Conservation (phyloP, 1,140 invertebrate species). For the Nephotettix cincticeps region DNA sequence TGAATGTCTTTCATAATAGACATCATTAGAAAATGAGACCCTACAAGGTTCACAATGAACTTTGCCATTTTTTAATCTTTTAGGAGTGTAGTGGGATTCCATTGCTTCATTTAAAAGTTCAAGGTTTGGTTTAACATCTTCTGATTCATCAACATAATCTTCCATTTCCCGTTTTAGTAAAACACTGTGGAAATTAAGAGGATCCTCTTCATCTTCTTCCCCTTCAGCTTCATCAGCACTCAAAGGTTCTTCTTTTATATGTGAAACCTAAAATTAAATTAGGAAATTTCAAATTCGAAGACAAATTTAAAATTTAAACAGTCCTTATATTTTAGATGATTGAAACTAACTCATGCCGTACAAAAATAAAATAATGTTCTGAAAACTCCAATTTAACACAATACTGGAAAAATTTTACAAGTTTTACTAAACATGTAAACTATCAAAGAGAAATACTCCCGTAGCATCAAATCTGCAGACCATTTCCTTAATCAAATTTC, state of each 20-base stretch:
- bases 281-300: no score
- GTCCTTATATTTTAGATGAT: no score
- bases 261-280: conserved; percentile 38
- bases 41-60: conserved; percentile 43
- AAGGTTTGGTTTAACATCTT: conserved; percentile 12
- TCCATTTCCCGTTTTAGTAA: conserved; percentile 39
- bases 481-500: no score
- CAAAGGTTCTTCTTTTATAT: conserved; percentile 46
- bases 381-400: no score
- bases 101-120: conserved; percentile 17
- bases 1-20: conserved; percentile 40
- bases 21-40: conserved; percentile 42
- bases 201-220: conserved; percentile 28
- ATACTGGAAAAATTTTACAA: no score
- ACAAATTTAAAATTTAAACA: no score
- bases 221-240: conserved; percentile 34
- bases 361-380: no score
- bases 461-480: no score
- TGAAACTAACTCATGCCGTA: no score
- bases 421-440: no score
- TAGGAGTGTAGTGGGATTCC: conserved; percentile 35
- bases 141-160: conserved; percentile 16
- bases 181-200: conserved; percentile 31
- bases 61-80: conserved; percentile 21
- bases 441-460: no score